Evolutionary conservation across 2,113 vertebrate genomes (phyloP).

Genomic region (Lampris incognitus): DNA sequence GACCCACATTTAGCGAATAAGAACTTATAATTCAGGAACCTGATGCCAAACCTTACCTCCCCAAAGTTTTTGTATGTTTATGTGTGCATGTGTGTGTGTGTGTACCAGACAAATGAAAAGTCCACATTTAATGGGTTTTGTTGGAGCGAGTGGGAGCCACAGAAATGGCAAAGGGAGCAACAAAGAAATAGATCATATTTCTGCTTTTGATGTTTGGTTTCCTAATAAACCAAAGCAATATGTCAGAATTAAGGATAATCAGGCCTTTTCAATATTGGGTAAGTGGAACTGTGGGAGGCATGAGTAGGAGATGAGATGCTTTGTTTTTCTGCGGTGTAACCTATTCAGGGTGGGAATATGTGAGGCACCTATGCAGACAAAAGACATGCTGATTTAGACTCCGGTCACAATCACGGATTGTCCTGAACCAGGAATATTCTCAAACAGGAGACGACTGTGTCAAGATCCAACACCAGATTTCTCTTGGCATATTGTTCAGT

Average conservation of each 20-base stretch:
- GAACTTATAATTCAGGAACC: constrained; percentile 74
- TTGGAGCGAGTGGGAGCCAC: constrained; percentile 77
- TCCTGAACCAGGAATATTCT: constrained; percentile 49
- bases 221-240: constrained; percentile 85
- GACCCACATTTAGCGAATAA: constrained; percentile 77
- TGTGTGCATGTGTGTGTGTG: constrained; percentile 15
- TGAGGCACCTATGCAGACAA: constrained; percentile 64
- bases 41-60: constrained; percentile 75
- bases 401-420: too few species aligned
- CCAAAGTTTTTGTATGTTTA: constrained; percentile 54
- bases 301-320: constrained; percentile 70
- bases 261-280: constrained; percentile 76
- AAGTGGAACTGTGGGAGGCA: constrained; percentile 79
- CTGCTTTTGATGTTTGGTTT: constrained; percentile 68
- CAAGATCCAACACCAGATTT: too few species aligned
- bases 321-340: constrained; percentile 35
- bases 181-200: constrained; percentile 79
- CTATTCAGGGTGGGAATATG: constrained; percentile 62
- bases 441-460: too few species aligned
- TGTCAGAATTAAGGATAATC: constrained; percentile 82
- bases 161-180: constrained; percentile 74
- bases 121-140: constrained; percentile 75
- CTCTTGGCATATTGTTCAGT: too few species aligned
- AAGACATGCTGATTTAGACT: constrained; percentile 40
- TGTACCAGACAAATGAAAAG: constrained; percentile 54